Conservation (phyloP, 2,797 vertebrate genomes). For the Sebastes melanostomus region DNA sequence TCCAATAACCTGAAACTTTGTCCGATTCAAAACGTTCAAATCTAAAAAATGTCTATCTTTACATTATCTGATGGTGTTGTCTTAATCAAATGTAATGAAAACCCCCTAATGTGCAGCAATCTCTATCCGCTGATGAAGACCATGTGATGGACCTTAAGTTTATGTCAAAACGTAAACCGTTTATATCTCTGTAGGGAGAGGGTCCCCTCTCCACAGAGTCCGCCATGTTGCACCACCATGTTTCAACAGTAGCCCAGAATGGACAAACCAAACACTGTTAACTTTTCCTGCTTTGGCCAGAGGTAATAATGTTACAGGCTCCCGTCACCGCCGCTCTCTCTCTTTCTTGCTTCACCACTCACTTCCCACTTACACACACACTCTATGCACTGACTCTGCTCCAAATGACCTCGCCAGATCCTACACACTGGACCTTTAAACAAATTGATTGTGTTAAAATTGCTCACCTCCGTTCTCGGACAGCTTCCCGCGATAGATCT, state of each 20-base stretch:
- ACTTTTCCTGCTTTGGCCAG: no score
- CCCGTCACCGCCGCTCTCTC: no score
- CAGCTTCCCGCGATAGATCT: slow-evolving; percentile 96
- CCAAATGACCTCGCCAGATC: no score
- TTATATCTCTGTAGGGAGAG: no score
- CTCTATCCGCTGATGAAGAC: background rate
- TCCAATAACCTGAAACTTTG: background rate
- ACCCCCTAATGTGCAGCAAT: background rate
- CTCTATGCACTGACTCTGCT: no score
- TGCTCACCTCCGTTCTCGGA: slow-evolving; percentile 93
- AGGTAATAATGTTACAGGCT: fast-evolving
- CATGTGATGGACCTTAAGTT: background rate
- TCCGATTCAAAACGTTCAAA: background rate
- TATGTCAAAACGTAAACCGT: background rate
- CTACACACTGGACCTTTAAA: no score
- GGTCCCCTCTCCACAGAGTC: no score
- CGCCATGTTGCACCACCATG: no score
- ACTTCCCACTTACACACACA: no score
- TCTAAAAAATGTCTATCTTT: background rate
- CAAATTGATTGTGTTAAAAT: background rate
- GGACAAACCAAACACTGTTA: no score
- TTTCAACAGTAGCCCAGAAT: no score
- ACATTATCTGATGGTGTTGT: background rate
- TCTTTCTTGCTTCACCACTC: no score
- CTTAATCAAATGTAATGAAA: background rate